These are phyloP conservation scores for Callipepla squamata DNA, from an alignment of 2,113 vertebrate species.

Conservation along the genomic window DNA sequence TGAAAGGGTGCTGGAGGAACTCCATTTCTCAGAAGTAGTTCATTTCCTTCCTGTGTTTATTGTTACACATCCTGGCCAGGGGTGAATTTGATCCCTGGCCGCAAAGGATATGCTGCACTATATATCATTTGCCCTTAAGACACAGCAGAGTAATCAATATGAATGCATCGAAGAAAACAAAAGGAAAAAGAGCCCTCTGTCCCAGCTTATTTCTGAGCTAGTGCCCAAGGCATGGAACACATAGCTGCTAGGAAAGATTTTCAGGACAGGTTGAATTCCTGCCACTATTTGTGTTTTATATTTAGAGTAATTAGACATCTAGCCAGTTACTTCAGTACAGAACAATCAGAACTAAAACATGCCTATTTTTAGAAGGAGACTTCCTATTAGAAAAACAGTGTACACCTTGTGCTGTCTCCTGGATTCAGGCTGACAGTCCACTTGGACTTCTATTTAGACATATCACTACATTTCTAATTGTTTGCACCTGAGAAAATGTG, in stretches of 20 bases:
- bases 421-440: not conserved
- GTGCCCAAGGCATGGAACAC: not conserved
- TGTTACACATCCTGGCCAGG: conserved; percentile 13
- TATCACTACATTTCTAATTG: not conserved
- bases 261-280: conserved; percentile 28
- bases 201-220: not conserved
- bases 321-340: conserved; percentile 56
- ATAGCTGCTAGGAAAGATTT: not conserved
- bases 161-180: not conserved
- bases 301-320: conserved; percentile 13
- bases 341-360: conserved; percentile 64
- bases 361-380: conserved; percentile 50
- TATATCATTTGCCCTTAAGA: not conserved
- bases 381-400: conserved; percentile 9
- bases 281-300: conserved; percentile 35
- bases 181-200: not conserved
- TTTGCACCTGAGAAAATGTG: not conserved
- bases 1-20: conserved; percentile 29
- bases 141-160: not conserved
- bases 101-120: not conserved
- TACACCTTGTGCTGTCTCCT: conserved; percentile 9
- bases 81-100: conserved; percentile 43
- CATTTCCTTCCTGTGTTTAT: conserved; percentile 57
- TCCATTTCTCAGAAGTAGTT: conserved; percentile 45
- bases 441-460: not conserved